Percentiles rank a stretch among this genome's conserved stretches.
Evolutionary conservation across 2,888 invertebrate species (phyloP).

Genomic region (Siphlonurus alternatus): DNA sequence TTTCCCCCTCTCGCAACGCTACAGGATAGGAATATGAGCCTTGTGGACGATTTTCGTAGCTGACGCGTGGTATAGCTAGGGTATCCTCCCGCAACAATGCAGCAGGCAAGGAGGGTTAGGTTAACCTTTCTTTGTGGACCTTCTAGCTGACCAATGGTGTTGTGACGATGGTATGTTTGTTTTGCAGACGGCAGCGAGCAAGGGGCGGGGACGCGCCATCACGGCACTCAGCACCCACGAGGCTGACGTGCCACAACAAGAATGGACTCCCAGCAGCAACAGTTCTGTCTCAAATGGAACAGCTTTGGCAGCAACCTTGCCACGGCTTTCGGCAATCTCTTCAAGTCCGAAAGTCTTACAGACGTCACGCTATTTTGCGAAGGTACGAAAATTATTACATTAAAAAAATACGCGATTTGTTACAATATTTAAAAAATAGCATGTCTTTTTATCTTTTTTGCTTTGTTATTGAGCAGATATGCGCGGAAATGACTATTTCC

Average conservation of each 20-base stretch:
- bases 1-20: no score
- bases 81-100: no score
- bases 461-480: neutral
- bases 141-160: neutral
- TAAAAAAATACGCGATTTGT: neutral
- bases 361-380: constrained; percentile 88
- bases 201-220: neutral
- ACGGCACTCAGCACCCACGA: constrained; percentile 31
- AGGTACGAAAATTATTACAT: constrained; percentile 42
- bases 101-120: no score
- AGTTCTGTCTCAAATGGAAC: constrained; percentile 92
- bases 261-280: constrained; percentile 82
- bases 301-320: constrained; percentile 87
- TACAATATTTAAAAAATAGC: neutral
- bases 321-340: constrained; percentile 79
- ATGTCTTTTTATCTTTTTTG: neutral
- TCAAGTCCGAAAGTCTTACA: constrained; percentile 82
- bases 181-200: neutral
- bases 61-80: no score
- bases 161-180: neutral
- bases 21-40: no score
- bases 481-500: no score
- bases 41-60: no score
- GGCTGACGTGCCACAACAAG: constrained; percentile 35
- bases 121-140: no score